These are phyloP conservation scores for Endomychus coccineus DNA, from an alignment of 2,888 invertebrate genomes.

Conservation along the genomic window DNA sequence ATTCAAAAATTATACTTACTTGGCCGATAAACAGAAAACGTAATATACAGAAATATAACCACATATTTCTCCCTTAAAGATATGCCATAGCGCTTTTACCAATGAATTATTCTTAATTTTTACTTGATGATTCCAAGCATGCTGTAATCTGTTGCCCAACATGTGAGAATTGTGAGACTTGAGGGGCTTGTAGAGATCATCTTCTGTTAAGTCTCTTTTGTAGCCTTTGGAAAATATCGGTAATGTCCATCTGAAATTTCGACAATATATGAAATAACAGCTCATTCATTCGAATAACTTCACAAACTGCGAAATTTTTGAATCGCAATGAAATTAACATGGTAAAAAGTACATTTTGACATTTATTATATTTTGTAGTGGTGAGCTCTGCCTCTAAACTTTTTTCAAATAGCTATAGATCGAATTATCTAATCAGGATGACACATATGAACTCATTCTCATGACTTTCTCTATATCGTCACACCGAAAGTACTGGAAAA, in stretches of 20 bases:
- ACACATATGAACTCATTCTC: no score
- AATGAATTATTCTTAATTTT: slow-evolving; percentile 28
- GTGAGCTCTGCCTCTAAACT: no score
- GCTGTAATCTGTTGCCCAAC: slow-evolving; percentile 44
- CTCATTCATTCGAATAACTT: no score
- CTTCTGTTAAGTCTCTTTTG: slow-evolving; percentile 44
- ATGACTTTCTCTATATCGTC: no score
- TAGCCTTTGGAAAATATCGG: slow-evolving; percentile 46
- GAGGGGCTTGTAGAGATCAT: slow-evolving; percentile 47
- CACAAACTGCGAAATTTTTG: no score
- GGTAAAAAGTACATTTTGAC: no score
- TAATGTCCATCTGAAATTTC: slow-evolving; percentile 49
- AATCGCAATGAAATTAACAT: no score
- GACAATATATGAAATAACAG: no score
- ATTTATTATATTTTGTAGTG: no score
- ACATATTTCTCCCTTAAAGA: slow-evolving; percentile 31
- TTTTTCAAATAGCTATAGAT: no score
- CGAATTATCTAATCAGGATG: no score
- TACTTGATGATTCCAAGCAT: slow-evolving; percentile 32
- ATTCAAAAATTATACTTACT: slow-evolving; percentile 21
- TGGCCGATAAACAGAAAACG: slow-evolving; percentile 29
- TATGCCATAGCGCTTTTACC: slow-evolving; percentile 31
- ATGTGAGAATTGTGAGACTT: slow-evolving; percentile 42
- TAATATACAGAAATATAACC: slow-evolving; percentile 28
- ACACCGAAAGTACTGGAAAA: no score